Percentiles rank a stretch among this genome's conserved stretches.
Conservation (phyloP, 2,888 invertebrate genomes). For the Timema podura region DNA sequence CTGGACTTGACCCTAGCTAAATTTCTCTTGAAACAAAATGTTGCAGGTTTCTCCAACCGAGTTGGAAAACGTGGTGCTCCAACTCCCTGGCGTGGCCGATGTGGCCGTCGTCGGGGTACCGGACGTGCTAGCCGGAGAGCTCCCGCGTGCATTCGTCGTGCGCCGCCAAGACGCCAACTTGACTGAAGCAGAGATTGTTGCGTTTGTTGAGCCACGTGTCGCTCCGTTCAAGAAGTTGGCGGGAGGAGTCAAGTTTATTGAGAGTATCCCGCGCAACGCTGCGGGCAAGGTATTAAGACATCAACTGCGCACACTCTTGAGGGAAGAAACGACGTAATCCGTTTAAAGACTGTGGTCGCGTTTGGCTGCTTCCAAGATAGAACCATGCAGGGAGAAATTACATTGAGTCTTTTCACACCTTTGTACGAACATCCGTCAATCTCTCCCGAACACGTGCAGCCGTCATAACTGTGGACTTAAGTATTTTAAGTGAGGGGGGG, state of each 20-base stretch:
- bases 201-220: slow-evolving; percentile 55
- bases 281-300: slow-evolving; percentile 40
- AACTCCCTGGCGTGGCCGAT: slow-evolving; percentile 66
- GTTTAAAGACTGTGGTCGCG: too few relatives aligned
- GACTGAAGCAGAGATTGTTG: slow-evolving; percentile 54
- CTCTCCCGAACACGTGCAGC: too few relatives aligned
- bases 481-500: too few relatives aligned
- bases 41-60: slow-evolving; percentile 80
- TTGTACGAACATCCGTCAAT: too few relatives aligned
- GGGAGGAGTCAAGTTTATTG: slow-evolving; percentile 48
- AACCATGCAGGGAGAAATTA: too few relatives aligned
- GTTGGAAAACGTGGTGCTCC: slow-evolving; percentile 70
- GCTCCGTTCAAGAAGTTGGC: slow-evolving; percentile 69
- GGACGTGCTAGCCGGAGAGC: slow-evolving; percentile 65
- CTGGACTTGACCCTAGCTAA: too few relatives aligned
- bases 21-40: not conserved
- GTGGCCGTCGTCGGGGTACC: slow-evolving; percentile 76
- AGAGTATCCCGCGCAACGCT: slow-evolving; percentile 40
- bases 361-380: too few relatives aligned
- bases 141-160: slow-evolving; percentile 71
- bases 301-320: slow-evolving; percentile 33
- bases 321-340: not conserved
- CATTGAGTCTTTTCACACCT: too few relatives aligned
- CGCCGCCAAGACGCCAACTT: slow-evolving; percentile 50
- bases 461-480: too few relatives aligned